A percentile compares a stretch with the other conserved stretches of the same genome.
These are phyloP conservation scores for Trichonephila clavipes DNA, from an alignment of 1,140 invertebrate genomes.

Conservation along the genomic window DNA sequence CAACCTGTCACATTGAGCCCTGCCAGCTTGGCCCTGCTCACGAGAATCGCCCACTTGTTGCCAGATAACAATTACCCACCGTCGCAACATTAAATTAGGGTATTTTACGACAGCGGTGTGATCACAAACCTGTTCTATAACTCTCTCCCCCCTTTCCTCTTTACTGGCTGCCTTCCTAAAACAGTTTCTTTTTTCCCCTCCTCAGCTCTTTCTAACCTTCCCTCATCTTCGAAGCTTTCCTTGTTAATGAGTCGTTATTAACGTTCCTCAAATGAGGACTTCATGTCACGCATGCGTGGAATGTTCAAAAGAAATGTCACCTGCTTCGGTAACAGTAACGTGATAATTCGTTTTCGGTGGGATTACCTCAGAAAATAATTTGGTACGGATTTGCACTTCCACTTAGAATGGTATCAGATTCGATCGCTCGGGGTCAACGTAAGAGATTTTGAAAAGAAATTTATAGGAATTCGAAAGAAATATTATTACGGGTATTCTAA, in stretches of 20 bases:
- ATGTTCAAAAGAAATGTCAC: slow-evolving; percentile 72
- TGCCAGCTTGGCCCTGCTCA: not conserved
- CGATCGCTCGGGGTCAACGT: not conserved
- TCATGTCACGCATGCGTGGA: slow-evolving; percentile 63
- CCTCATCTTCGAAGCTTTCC: not conserved
- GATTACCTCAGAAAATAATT: slow-evolving; percentile 42
- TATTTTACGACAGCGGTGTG: slow-evolving; percentile 72
- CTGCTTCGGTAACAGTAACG: slow-evolving; percentile 37
- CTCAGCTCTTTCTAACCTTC: not conserved
- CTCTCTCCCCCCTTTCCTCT: not conserved
- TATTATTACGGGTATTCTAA: not conserved
- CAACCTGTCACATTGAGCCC: slow-evolving; percentile 47
- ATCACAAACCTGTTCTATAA: slow-evolving; percentile 67
- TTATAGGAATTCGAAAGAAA: not conserved
- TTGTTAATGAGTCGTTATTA: slow-evolving; percentile 75
- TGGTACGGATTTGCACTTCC: not conserved
- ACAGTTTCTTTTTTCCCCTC: not conserved
- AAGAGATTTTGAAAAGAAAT: not conserved
- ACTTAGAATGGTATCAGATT: not conserved
- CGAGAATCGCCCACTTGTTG: slow-evolving; percentile 65
- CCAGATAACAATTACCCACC: slow-evolving; percentile 68
- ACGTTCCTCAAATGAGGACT: slow-evolving; percentile 62
- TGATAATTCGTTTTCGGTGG: slow-evolving; percentile 40
- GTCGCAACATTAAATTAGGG: slow-evolving; percentile 73
- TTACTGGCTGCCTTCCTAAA: not conserved